Percentiles rank a stretch among this genome's conserved stretches.
Evolutionary conservation across 2,797 vertebrate genomes (phyloP).

Genomic region (Acanthopagrus latus): DNA sequence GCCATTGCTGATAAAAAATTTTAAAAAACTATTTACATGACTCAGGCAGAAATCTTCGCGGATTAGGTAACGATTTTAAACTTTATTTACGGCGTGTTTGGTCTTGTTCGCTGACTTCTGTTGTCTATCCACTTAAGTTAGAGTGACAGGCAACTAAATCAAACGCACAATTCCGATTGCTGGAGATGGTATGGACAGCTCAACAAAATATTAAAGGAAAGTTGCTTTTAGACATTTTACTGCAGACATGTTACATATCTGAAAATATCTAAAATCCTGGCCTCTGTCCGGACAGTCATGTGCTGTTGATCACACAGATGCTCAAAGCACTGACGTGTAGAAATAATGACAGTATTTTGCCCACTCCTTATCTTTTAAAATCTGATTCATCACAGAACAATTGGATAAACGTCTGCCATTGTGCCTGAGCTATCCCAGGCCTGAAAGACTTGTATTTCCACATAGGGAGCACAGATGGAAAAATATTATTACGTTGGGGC

Average conservation of each 20-base stretch:
- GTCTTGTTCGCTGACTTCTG: too few species aligned
- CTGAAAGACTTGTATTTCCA: conserved; percentile 11
- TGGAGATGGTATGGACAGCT: too few species aligned
- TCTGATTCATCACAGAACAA: neutral
- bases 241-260: too few species aligned
- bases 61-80: too few species aligned
- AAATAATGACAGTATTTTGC: neutral
- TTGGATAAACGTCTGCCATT: neutral
- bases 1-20: too few species aligned
- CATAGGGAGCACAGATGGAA: conserved; percentile 1
- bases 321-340: conserved; percentile 20
- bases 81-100: too few species aligned
- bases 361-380: neutral
- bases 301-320: conserved; percentile 5
- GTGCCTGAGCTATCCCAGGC: neutral
- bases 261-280: neutral
- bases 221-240: neutral
- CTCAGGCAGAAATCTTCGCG: too few species aligned
- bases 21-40: too few species aligned
- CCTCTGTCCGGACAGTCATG: neutral
- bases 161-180: too few species aligned
- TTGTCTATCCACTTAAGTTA: too few species aligned
- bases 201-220: too few species aligned
- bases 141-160: too few species aligned
- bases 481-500: neutral